These are phyloP conservation scores for Drosophila bipectinata DNA, from an alignment of 1,140 invertebrate species.

Conservation along the genomic window DNA sequence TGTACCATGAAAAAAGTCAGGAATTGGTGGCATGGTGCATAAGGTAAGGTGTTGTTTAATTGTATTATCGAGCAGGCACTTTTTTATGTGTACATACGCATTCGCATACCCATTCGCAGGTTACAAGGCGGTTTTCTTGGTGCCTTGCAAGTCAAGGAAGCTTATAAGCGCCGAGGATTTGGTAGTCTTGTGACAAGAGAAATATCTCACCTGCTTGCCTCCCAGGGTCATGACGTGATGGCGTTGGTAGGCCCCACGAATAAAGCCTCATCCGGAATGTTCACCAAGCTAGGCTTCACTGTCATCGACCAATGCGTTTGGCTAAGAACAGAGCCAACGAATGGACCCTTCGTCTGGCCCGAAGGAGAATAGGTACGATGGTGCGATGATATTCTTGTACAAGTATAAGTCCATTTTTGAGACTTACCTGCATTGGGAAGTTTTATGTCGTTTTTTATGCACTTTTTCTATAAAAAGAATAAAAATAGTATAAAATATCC, in stretches of 20 bases:
- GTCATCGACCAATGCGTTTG: constrained; percentile 67
- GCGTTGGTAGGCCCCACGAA: constrained; percentile 71
- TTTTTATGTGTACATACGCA: neutral
- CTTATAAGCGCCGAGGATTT: constrained; percentile 78
- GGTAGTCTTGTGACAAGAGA: constrained; percentile 72
- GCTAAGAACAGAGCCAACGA: constrained; percentile 48
- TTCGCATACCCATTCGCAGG: constrained; percentile 3
- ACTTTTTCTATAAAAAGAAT: too few species aligned
- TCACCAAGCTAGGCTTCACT: constrained; percentile 78
- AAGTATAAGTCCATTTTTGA: too few species aligned
- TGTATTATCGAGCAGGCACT: too few species aligned
- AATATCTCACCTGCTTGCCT: constrained; percentile 69
- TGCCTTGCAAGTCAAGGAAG: constrained; percentile 73
- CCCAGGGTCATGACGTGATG: constrained; percentile 75
- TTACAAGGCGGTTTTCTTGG: constrained; percentile 80
- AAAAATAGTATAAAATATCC: too few species aligned
- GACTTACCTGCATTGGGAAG: too few species aligned
- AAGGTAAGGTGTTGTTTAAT: constrained; percentile 32
- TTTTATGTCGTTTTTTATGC: too few species aligned
- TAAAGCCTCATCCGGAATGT: constrained; percentile 63
- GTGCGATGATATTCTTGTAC: too few species aligned
- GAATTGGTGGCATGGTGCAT: constrained; percentile 78
- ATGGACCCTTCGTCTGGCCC: constrained; percentile 44
- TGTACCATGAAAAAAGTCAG: constrained; percentile 40
- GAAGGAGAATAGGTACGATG: constrained; percentile 45